These are phyloP conservation scores for Trachurus trachurus DNA, from an alignment of 2,797 vertebrate genomes.

Conservation along the genomic window DNA sequence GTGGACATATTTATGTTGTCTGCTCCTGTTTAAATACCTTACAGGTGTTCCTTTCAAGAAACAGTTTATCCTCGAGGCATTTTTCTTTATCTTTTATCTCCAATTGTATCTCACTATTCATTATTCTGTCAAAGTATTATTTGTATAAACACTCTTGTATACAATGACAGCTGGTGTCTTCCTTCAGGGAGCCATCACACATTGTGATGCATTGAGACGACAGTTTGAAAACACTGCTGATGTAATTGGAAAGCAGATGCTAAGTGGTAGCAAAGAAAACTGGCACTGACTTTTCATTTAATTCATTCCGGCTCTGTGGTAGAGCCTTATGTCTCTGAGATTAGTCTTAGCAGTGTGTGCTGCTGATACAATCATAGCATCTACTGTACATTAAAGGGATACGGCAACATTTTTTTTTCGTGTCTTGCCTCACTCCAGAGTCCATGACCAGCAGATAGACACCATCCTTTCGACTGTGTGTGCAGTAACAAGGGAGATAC, in stretches of 20 bases:
- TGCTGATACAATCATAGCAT: not conserved
- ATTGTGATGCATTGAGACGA: slow-evolving; percentile 38
- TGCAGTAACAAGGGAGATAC: no score
- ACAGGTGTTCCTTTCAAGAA: slow-evolving; percentile 30
- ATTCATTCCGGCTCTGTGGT: slow-evolving; percentile 36
- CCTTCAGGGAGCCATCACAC: slow-evolving; percentile 46
- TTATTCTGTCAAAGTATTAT: slow-evolving; percentile 49
- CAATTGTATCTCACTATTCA: slow-evolving; percentile 50
- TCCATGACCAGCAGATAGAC: no score
- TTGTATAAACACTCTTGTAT: slow-evolving; percentile 37
- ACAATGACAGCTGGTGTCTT: slow-evolving; percentile 49
- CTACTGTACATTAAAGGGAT: not conserved
- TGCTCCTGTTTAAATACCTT: slow-evolving; percentile 16
- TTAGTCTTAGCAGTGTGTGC: not conserved
- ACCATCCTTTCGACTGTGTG: no score
- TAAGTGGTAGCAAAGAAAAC: slow-evolving; percentile 38
- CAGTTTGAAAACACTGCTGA: slow-evolving; percentile 34
- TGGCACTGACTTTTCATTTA: slow-evolving; percentile 33
- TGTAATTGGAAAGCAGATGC: slow-evolving; percentile 49
- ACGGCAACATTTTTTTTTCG: no score
- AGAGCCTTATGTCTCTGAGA: slow-evolving; percentile 38
- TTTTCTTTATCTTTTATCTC: slow-evolving; percentile 48
- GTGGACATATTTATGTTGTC: not conserved
- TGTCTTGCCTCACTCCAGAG: no score
- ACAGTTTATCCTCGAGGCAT: slow-evolving; percentile 27